Evolutionary conservation across 2,113 vertebrate species (phyloP).

Genomic region (Aspiorhynchus laticeps): DNA sequence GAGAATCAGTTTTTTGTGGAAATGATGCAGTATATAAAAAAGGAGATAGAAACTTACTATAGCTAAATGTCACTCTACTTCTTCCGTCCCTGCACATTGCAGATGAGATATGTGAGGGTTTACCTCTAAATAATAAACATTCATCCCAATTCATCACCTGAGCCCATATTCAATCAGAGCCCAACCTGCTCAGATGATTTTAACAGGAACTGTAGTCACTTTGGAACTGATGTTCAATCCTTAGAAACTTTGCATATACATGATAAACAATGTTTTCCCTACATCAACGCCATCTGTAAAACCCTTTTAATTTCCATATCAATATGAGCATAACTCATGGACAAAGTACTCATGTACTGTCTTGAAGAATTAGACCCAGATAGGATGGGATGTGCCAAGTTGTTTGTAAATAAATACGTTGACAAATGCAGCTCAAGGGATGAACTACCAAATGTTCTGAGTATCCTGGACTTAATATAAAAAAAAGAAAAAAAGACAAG

Average conservation of each 20-base stretch:
- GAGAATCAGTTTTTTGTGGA: slow-evolving; percentile 76
- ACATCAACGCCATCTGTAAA: slow-evolving; percentile 18
- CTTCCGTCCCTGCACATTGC: slow-evolving; percentile 71
- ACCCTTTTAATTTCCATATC: neutral
- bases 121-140: slow-evolving; percentile 33
- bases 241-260: slow-evolving; percentile 36
- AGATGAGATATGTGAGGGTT: slow-evolving; percentile 67
- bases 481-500: slow-evolving; percentile 28
- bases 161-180: slow-evolving; percentile 10
- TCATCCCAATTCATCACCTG: slow-evolving; percentile 59
- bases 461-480: slow-evolving; percentile 22
- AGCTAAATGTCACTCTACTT: slow-evolving; percentile 70
- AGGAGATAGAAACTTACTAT: slow-evolving; percentile 69
- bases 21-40: slow-evolving; percentile 78
- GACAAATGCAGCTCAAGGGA: slow-evolving; percentile 32
- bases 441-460: slow-evolving; percentile 28
- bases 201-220: neutral
- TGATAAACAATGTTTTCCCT: neutral
- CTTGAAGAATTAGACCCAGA: neutral
- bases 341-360: neutral
- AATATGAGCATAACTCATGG: neutral
- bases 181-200: slow-evolving; percentile 14
- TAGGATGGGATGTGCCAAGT: slow-evolving; percentile 33
- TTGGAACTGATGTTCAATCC: slow-evolving; percentile 13
- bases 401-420: slow-evolving; percentile 57